Evolutionary conservation across 2,888 invertebrate genomes (phyloP).

Genomic region (Dendrolimus pini): DNA sequence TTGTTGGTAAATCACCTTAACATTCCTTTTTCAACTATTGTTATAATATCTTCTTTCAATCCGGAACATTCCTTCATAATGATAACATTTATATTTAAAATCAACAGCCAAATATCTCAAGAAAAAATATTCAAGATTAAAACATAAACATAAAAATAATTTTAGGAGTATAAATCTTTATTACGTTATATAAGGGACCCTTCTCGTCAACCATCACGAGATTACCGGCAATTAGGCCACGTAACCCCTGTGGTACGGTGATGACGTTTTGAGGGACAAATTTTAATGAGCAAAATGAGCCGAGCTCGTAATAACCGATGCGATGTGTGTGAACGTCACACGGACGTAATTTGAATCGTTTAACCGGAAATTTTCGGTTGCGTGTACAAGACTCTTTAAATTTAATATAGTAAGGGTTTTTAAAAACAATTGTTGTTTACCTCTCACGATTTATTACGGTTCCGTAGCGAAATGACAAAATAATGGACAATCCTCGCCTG

Average conservation of each 20-base stretch:
- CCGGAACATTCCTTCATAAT: too few relatives aligned
- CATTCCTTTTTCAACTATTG: too few relatives aligned
- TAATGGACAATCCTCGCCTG: too few relatives aligned
- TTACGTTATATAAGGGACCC: not conserved
- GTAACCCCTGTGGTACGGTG: constrained; percentile 26
- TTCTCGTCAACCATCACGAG: constrained; percentile 13
- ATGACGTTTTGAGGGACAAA: constrained; percentile 41
- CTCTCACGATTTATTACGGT: not conserved
- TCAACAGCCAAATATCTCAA: too few relatives aligned
- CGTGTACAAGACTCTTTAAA: constrained; percentile 9
- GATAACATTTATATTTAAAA: too few relatives aligned
- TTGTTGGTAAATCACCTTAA: too few relatives aligned
- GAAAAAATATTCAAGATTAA: too few relatives aligned
- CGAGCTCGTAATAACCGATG: constrained; percentile 34
- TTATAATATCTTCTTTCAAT: too few relatives aligned
- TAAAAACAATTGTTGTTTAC: not conserved
- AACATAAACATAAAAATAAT: too few relatives aligned
- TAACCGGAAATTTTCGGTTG: constrained; percentile 21
- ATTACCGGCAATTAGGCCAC: constrained; percentile 35
- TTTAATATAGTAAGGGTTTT: constrained; percentile 3
- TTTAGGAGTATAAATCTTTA: not conserved
- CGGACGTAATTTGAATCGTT: constrained; percentile 28
- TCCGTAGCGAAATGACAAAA: too few relatives aligned
- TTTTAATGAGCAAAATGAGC: constrained; percentile 48
- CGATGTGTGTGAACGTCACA: constrained; percentile 29